Base-by-base conservation (phyloP, 2,888 invertebrate genomes). In the Lepidocyrtoides sp. region DNA sequence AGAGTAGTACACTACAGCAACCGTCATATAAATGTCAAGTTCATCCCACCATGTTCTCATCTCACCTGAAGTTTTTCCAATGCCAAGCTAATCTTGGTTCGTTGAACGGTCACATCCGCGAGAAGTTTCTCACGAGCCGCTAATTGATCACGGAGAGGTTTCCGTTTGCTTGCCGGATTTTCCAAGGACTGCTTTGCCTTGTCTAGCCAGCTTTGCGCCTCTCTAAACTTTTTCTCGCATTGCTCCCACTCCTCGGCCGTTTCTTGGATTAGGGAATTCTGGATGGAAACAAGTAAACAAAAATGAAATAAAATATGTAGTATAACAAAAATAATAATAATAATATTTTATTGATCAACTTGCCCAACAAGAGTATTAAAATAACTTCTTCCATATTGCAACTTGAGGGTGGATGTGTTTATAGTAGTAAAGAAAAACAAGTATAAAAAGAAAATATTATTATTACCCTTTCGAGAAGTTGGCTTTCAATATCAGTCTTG, bases 191-290 rank as follows among this genome's bases (percentile, higher is more conserved):
- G 96, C 93, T 96, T 96, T 8, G 98, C 97, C 95, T 98, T 98
- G 92, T 98, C 98, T 94, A 98, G 97, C 98, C 98, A 99, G 93
- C 96, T 96, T 91, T 97, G 97, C 69, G 98, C 98, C 94, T 99
- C 98, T 95, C 98, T 98, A 95, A 99, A 96, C 95, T 99, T 99
- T 95, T 97, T 97, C 95, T 99, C 98, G 95, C 98, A 99, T 95
- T 99, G 98, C 95, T 98, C 98, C 98, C 99, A 99, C 96, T 99
- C 98, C 95, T 98, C 98, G 75, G 98, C 97, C 83, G 98, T 97
- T 96, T 99, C 99, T 96, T 98, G 98, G 91, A 99, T 96, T 94
- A 98, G 96, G 69, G 98, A 97, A 95, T 97, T 97, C 98, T 98
- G 95, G 14, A 36, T 0, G 26, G 51, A 23, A 26, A 17, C 23